Evolutionary conservation across 2,888 invertebrate genomes (phyloP).

Genomic region (Phymatocera aterrima): DNA sequence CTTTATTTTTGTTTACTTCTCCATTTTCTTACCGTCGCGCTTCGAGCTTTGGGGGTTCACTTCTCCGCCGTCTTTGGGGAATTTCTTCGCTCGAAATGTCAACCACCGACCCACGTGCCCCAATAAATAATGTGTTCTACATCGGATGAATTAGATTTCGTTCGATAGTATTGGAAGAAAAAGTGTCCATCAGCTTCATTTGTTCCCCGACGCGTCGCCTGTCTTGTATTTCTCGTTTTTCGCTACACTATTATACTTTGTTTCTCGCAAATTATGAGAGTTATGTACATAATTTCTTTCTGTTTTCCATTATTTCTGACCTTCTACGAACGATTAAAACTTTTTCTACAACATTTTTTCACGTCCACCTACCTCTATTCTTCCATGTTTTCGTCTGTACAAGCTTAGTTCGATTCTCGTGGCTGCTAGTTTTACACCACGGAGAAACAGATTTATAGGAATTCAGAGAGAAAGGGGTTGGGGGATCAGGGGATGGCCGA

Average conservation of each 20-base stretch:
- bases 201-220: not conserved
- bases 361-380: no score
- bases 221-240: not conserved
- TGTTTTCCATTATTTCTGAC: no score
- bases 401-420: no score
- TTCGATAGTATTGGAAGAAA: not conserved
- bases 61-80: constrained; percentile 6
- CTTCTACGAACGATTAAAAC: no score
- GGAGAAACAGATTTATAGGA: not conserved
- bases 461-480: not conserved
- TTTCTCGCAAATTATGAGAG: no score
- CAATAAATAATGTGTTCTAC: not conserved
- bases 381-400: no score
- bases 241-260: no score
- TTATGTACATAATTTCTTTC: no score
- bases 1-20: no score
- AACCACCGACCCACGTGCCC: not conserved
- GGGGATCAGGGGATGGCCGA: not conserved
- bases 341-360: no score
- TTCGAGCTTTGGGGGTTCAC: not conserved
- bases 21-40: not conserved
- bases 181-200: not conserved
- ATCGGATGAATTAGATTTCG: not conserved
- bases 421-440: no score
- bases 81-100: constrained; percentile 17